These are phyloP conservation scores for Cricetomys ansorgei DNA, from an alignment of 2,113 vertebrate species.

Conservation along the genomic window DNA sequence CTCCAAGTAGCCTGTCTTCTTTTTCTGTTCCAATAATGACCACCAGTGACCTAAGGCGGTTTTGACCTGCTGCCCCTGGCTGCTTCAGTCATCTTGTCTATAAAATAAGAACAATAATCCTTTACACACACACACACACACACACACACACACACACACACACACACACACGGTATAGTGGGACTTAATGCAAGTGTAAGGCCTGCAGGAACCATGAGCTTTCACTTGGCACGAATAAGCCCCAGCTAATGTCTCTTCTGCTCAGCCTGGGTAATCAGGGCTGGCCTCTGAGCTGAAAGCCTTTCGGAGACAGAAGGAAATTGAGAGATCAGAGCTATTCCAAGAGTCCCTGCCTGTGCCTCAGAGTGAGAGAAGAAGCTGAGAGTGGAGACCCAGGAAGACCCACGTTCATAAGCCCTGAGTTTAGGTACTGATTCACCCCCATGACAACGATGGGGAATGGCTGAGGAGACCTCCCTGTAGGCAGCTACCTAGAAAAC, in stretches of 20 bases:
- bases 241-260: rapidly evolving
- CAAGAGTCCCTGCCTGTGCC: rapidly evolving
- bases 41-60: background rate
- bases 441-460: background rate
- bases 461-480: background rate
- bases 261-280: rapidly evolving
- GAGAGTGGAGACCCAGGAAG: background rate
- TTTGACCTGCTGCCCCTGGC: background rate
- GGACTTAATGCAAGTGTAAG: background rate
- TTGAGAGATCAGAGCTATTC: background rate
- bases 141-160: background rate
- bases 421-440: background rate
- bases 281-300: background rate
- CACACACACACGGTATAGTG: background rate
- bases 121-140: no score
- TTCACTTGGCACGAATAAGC: background rate
- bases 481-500: background rate
- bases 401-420: background rate
- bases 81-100: rapidly evolving
- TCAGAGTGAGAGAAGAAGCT: background rate
- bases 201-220: background rate
- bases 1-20: background rate
- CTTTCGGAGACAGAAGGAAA: background rate
- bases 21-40: background rate
- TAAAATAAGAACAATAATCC: background rate